Evolutionary conservation across 2,888 invertebrate species (phyloP).

Genomic region (Empis livida): DNA sequence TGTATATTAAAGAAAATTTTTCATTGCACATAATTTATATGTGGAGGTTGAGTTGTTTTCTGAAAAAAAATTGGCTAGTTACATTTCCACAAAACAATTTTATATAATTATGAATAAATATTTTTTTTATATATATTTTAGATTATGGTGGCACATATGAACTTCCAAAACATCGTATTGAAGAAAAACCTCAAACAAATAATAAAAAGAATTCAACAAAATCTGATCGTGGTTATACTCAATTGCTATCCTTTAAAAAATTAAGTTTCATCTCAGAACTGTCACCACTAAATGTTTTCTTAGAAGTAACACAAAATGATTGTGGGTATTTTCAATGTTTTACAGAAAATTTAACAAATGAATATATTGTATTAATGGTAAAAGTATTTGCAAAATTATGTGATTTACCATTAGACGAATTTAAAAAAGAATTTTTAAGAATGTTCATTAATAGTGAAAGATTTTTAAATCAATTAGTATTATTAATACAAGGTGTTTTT

Average conservation of each 20-base stretch:
- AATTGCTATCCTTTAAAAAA: slow-evolving; percentile 10
- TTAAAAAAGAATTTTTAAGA: slow-evolving; percentile 20
- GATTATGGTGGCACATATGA: slow-evolving; percentile 13
- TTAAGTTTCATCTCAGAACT: slow-evolving; percentile 9
- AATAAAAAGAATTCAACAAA: neutral
- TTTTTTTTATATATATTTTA: neutral
- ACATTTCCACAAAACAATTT: neutral
- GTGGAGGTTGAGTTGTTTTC: too few relatives aligned
- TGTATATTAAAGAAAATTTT: neutral
- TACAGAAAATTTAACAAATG: slow-evolving; percentile 2
- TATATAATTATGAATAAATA: neutral
- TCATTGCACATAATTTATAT: too few relatives aligned
- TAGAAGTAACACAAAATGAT: slow-evolving; percentile 11
- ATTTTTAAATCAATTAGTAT: slow-evolving; percentile 14
- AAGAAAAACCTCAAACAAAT: neutral
- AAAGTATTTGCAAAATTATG: slow-evolving; percentile 30
- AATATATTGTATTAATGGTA: slow-evolving; percentile 5
- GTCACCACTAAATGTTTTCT: slow-evolving; percentile 12
- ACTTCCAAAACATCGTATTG: neutral
- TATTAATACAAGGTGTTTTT: slow-evolving; percentile 9
- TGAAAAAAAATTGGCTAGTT: too few relatives aligned
- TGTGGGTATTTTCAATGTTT: slow-evolving; percentile 11
- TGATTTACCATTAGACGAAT: slow-evolving; percentile 23
- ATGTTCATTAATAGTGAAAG: slow-evolving; percentile 16
- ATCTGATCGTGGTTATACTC: neutral